Evolutionary conservation across 2,113 vertebrate genomes (phyloP).

Genomic region (Saccopteryx leptura): DNA sequence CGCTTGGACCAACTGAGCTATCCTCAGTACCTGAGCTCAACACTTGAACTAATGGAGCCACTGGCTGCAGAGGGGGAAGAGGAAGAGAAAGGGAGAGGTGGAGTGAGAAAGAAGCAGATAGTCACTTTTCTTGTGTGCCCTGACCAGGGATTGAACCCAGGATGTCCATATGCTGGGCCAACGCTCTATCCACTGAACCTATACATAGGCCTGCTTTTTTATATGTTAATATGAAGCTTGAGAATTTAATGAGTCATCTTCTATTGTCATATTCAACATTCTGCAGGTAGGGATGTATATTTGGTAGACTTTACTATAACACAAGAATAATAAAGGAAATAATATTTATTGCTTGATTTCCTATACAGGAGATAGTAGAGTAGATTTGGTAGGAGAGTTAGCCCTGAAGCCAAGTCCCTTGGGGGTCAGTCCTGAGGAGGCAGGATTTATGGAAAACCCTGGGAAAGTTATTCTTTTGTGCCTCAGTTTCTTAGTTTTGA

Average conservation of each 20-base stretch:
- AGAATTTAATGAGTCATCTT: conserved; percentile 40
- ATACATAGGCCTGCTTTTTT: neutral
- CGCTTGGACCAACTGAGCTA: too few relatives aligned
- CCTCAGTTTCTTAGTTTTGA: conserved; percentile 23
- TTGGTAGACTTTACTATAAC: neutral
- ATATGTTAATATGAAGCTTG: conserved; percentile 24
- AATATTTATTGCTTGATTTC: neutral
- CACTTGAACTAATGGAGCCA: too few relatives aligned
- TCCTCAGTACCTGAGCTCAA: too few relatives aligned
- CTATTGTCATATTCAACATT: neutral
- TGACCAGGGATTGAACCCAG: too few relatives aligned
- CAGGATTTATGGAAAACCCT: conserved; percentile 11
- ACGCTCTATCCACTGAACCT: too few relatives aligned
- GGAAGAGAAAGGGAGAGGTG: too few relatives aligned
- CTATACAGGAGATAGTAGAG: neutral
- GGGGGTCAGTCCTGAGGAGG: neutral
- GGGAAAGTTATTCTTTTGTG: neutral
- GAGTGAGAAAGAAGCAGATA: too few relatives aligned
- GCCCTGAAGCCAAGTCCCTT: neutral
- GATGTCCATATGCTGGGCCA: too few relatives aligned
- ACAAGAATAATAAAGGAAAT: conserved; percentile 8
- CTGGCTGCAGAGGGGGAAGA: too few relatives aligned
- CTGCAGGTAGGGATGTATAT: neutral
- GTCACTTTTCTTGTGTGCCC: too few relatives aligned
- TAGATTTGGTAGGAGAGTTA: neutral